Percentiles rank a stretch among this genome's conserved stretches.
These are phyloP conservation scores for Lates japonicus DNA, from an alignment of 2,797 vertebrate genomes.

Conservation along the genomic window DNA sequence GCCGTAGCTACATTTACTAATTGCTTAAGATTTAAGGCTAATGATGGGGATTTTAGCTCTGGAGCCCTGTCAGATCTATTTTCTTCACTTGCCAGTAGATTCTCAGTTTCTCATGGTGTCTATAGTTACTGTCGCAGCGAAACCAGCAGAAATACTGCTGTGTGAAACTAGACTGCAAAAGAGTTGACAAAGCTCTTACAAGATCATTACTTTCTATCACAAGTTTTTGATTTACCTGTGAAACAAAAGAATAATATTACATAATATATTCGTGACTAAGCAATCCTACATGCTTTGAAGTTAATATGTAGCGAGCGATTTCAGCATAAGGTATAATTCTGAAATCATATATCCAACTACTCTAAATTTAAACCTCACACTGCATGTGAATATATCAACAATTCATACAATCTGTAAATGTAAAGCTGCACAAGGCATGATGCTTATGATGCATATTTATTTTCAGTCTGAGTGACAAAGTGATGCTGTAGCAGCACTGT, in stretches of 20 bases:
- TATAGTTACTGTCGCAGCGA: conserved; percentile 8
- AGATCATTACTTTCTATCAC: not conserved
- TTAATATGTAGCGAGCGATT: not conserved
- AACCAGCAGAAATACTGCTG: not conserved
- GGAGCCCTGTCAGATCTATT: conserved; percentile 52
- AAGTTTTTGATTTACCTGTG: not conserved
- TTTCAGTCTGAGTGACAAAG: not conserved
- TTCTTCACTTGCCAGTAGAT: conserved; percentile 50
- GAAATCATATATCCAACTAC: not conserved
- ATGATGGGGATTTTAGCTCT: conserved; percentile 61
- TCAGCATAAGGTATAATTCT: not conserved
- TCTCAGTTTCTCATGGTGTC: not conserved
- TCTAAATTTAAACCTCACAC: not conserved
- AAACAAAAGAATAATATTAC: not conserved
- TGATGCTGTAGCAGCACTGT: not conserved
- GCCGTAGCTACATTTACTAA: conserved; percentile 60
- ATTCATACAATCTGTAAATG: not conserved
- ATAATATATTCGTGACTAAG: not conserved
- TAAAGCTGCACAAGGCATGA: not conserved
- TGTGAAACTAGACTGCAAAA: conserved; percentile 19
- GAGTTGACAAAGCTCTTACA: conserved; percentile 17
- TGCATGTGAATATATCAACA: not conserved
- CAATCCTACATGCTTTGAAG: not conserved
- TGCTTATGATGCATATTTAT: not conserved
- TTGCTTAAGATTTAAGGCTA: conserved; percentile 72